Evolutionary conservation across 2,888 invertebrate genomes (phyloP).

Genomic region (Xestia ashworthii): DNA sequence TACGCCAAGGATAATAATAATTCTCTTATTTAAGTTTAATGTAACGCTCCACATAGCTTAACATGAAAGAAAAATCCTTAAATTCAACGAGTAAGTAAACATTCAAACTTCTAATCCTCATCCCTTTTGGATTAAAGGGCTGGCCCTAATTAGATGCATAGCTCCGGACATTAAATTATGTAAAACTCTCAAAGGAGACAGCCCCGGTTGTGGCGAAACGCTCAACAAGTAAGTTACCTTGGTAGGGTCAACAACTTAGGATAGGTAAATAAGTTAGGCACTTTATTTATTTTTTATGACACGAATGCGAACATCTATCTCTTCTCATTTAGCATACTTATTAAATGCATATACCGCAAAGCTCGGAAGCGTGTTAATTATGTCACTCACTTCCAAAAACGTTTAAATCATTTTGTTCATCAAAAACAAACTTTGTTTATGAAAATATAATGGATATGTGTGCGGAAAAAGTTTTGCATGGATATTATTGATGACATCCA

Average conservation of each 20-base stretch:
- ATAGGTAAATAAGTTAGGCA: background rate
- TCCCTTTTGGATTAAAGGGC: conserved; percentile 19
- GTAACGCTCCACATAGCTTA: background rate
- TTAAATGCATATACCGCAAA: no score
- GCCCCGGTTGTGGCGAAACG: conserved; percentile 19
- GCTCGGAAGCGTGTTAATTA: background rate
- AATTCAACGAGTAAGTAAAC: conserved; percentile 15
- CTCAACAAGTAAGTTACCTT: conserved; percentile 47
- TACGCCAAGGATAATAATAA: background rate
- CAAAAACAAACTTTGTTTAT: background rate
- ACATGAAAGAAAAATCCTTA: background rate
- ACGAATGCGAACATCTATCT: background rate
- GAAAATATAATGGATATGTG: background rate
- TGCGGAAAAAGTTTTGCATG: background rate
- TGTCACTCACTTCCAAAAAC: background rate
- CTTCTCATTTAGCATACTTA: background rate
- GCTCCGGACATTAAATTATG: conserved; percentile 24
- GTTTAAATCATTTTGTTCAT: background rate
- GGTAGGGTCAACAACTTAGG: conserved; percentile 3
- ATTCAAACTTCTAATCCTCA: conserved; percentile 9
- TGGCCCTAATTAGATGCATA: conserved; percentile 17
- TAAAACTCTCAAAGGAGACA: conserved; percentile 38
- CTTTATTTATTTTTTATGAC: background rate
- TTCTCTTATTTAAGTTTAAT: background rate
- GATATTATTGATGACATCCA: background rate